phyloP scores from a whole-genome alignment of 2,113 vertebrate genomes.

The Halcyon senegalensis region DNA sequence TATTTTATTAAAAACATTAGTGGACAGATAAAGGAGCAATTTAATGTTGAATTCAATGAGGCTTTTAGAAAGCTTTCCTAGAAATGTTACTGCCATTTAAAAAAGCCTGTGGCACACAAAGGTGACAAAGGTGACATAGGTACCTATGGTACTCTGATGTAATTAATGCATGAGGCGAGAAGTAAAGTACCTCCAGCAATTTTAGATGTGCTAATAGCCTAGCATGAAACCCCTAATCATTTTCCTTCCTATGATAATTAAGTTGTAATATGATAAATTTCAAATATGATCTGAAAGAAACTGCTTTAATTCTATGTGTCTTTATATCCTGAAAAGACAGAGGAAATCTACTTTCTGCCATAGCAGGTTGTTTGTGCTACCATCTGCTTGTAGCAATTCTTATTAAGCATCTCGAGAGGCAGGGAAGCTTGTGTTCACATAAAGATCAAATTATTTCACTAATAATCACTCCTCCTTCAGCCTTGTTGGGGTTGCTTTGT shows the following conservation, averaged over 20 bases:
- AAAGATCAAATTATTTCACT: background rate
- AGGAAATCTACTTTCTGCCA: background rate
- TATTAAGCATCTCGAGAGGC: background rate
- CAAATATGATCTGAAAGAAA: background rate
- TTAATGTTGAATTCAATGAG: background rate
- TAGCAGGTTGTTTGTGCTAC: background rate
- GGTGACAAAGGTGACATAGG: background rate
- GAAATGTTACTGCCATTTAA: background rate
- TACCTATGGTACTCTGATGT: background rate
- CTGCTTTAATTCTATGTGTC: background rate
- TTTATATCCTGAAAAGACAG: background rate
- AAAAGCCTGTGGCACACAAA: background rate
- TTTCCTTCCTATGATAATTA: background rate
- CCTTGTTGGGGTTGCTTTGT: background rate
- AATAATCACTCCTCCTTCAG: background rate
- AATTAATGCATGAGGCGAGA: background rate
- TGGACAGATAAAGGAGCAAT: background rate
- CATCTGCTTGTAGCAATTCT: background rate
- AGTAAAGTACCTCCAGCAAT: background rate
- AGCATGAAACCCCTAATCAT: background rate
- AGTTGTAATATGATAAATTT: background rate
- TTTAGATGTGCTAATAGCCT: background rate
- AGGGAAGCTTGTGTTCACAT: background rate
- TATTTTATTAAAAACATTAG: background rate
- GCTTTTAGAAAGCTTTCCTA: background rate